Evolutionary conservation across 1,140 invertebrate species (phyloP), one percentile per base, ranked within the genome.

Genomic region (Drosophila aff.): DNA sequence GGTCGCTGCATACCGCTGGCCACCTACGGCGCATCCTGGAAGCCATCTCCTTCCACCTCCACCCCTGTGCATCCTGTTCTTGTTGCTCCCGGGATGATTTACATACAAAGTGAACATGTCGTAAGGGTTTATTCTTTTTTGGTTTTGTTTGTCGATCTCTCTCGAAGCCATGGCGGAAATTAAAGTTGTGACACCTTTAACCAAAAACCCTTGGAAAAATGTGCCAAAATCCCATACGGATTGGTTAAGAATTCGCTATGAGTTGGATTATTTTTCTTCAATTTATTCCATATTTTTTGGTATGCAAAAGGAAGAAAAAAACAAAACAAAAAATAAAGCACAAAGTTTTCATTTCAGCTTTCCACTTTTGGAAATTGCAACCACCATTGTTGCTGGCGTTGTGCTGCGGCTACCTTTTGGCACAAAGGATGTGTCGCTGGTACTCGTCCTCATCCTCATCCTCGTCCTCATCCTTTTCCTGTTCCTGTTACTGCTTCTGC

Each of bases 121-220:
- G 66, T 61, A 71, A 63, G 79, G 61, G 80, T 52, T 62, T 77
- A 61, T 67, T 69, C 63, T 58, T 38, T 50, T 33, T 31, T 33
- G n/a, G 66, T 62, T 55, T 49, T 47, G 59, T 73, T 55, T 50
- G 63, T 47, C 68, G 50, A 59, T 75, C 71, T 63, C 60, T 66
- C 47, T 73, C 67, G 76, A 63, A 67, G 76, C 76, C 82, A 60
- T 71, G 81, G 76, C 87, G 87, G 82, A 87, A 84, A 91, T 91
- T 91, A 87, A 91, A 87, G 82, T 87, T 77, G 78, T 87, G 87
- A 87, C 87, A 91, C 83, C 80, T 82, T 87, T 87, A 91, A 91
- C 82, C 73, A 52, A 71, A 50, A 57, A 13, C 16, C 50, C 43
- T n/a, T 47, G 77, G 16, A 61, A 72, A 73, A 44, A 44, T 43